Evolutionary conservation across 2,888 invertebrate genomes (phyloP).

Genomic region (Odontothrips loti): DNA sequence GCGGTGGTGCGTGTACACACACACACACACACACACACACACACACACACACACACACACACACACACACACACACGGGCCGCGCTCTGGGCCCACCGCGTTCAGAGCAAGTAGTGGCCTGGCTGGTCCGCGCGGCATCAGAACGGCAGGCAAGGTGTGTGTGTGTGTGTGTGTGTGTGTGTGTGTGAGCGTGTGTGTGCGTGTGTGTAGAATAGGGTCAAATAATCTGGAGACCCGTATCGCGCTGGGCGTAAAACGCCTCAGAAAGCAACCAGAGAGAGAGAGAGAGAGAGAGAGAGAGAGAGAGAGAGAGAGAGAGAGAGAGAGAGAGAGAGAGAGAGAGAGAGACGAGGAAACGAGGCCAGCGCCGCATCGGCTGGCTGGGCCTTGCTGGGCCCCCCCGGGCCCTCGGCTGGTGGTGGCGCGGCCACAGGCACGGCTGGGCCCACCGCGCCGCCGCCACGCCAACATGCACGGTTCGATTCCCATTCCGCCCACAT

Average conservation of each 20-base stretch:
- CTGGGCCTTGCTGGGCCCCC: too few relatives aligned
- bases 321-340: background rate
- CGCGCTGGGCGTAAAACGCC: background rate
- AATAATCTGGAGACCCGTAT: background rate
- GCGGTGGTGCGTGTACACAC: too few relatives aligned
- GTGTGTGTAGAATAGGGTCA: background rate
- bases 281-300: background rate
- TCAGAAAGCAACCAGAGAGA: background rate
- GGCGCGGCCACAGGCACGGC: too few relatives aligned
- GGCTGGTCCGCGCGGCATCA: too few relatives aligned
- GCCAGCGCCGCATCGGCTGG: background rate
- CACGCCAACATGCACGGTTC: background rate
- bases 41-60: too few relatives aligned
- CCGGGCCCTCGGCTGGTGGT: background rate
- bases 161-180: too few relatives aligned
- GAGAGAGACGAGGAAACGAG: background rate
- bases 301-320: background rate
- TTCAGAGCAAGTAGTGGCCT: too few relatives aligned
- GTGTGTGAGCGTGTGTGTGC: too few relatives aligned
- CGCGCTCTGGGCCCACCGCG: too few relatives aligned
- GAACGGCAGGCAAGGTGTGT: too few relatives aligned
- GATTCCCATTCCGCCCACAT: constrained; percentile 11
- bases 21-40: too few relatives aligned
- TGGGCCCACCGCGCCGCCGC: background rate
- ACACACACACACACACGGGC: too few relatives aligned